These are phyloP conservation scores for Propithecus coquereli DNA, from an alignment of 2,113 vertebrate species.

Conservation along the genomic window DNA sequence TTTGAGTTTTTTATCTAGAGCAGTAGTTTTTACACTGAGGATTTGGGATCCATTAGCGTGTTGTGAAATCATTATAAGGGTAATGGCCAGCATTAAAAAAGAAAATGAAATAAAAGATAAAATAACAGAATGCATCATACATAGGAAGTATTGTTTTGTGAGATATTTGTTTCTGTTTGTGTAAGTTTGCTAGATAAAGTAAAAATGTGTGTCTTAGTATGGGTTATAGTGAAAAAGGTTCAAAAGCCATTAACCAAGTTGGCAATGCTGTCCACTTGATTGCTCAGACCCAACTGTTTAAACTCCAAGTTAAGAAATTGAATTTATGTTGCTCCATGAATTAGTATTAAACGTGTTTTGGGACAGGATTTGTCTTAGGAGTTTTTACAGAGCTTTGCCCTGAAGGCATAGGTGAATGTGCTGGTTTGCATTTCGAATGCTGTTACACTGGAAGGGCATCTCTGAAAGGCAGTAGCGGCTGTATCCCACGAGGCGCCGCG, in stretches of 20 bases:
- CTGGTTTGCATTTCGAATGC: too few relatives aligned
- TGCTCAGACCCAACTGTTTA: constrained; percentile 14
- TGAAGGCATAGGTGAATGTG: too few relatives aligned
- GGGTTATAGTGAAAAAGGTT: background rate
- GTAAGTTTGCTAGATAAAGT: background rate
- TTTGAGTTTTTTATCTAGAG: constrained; percentile 20
- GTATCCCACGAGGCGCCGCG: too few relatives aligned
- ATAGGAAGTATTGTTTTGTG: background rate
- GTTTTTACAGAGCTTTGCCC: too few relatives aligned
- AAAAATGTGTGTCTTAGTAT: background rate
- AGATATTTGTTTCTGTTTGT: background rate
- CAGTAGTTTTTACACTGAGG: background rate
- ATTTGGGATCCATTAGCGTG: background rate
- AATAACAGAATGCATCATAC: background rate
- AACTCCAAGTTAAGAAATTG: background rate
- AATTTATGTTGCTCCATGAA: too few relatives aligned
- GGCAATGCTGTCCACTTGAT: background rate
- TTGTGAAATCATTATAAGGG: background rate
- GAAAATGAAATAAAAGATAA: background rate
- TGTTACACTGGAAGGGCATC: too few relatives aligned
- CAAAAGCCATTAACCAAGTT: background rate
- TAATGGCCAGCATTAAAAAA: background rate
- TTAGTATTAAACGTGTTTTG: too few relatives aligned
- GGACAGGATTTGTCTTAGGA: too few relatives aligned
- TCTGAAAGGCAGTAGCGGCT: too few relatives aligned